A percentile compares a stretch with the other conserved stretches of the same genome.
Conservation (phyloP, 1,140 invertebrate species). For the Zaprionus africanus region DNA sequence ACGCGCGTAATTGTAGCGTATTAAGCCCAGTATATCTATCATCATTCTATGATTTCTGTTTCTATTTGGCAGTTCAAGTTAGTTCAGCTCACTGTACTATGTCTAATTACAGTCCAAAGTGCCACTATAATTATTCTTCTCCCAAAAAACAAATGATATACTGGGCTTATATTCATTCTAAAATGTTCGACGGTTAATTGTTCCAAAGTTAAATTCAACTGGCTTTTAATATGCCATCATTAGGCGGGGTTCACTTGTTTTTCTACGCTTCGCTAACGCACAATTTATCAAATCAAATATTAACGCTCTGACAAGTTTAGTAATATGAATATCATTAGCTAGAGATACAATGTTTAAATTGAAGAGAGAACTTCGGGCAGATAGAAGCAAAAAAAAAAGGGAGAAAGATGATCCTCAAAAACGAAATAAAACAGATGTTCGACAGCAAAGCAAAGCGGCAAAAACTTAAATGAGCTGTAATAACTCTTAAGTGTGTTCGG, state of each 20-base stretch:
- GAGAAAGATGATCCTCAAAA: conserved; percentile 9
- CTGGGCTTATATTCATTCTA: not conserved
- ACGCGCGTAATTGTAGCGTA: not conserved
- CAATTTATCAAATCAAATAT: conserved; percentile 40
- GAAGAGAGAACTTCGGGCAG: conserved; percentile 21
- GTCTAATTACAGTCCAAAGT: not conserved
- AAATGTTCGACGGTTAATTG: conserved; percentile 31
- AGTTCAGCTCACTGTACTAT: not conserved
- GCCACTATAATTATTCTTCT: conserved; percentile 7
- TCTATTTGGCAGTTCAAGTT: not conserved
- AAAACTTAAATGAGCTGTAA: not conserved
- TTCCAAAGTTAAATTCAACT: conserved; percentile 13
- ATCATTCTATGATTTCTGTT: not conserved
- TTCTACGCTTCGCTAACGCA: conserved; percentile 47
- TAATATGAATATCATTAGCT: conserved; percentile 32
- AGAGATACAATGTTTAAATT: not conserved
- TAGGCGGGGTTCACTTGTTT: conserved; percentile 30
- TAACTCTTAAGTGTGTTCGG: conserved; percentile 16
- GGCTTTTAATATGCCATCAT: conserved; percentile 34
- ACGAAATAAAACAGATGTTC: not conserved
- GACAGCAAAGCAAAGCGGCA: not conserved
- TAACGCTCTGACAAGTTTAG: conserved; percentile 51
- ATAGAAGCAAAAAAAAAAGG: not conserved
- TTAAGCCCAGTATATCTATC: not conserved
- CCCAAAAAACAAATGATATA: not conserved